Percentiles rank a stretch among this genome's conserved stretches.
These are phyloP conservation scores for Apis cerana DNA, from an alignment of 1,140 invertebrate species.

Conservation along the genomic window DNA sequence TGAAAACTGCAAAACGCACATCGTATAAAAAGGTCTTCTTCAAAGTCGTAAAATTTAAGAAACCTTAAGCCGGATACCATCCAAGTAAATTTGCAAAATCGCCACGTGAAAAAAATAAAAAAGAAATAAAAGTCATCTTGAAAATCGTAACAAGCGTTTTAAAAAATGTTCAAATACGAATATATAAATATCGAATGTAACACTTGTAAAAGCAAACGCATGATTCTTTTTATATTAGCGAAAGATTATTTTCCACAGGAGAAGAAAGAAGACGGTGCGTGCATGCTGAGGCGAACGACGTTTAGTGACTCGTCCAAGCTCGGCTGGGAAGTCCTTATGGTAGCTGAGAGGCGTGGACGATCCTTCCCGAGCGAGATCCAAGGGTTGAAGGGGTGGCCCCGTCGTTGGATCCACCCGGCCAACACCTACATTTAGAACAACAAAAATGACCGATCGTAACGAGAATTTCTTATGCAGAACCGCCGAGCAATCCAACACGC, in stretches of 20 bases:
- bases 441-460: slow-evolving; percentile 68
- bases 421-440: slow-evolving; percentile 75
- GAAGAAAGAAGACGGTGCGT: slow-evolving; percentile 61
- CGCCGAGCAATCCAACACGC: neutral
- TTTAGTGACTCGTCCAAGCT: slow-evolving; percentile 58
- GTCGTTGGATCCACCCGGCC: slow-evolving; percentile 74
- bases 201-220: no score
- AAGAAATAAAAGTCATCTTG: no score
- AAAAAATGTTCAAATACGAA: no score
- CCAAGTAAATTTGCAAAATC: no score
- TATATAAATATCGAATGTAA: neutral
- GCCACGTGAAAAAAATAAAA: no score
- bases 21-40: no score
- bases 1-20: no score
- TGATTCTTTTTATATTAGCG: neutral
- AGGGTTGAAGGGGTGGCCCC: slow-evolving; percentile 76
- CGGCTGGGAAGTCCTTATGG: slow-evolving; percentile 73
- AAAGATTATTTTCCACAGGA: slow-evolving; percentile 42
- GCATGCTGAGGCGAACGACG: slow-evolving; percentile 69
- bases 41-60: no score
- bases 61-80: no score
- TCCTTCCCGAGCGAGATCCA: slow-evolving; percentile 71
- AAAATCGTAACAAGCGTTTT: no score
- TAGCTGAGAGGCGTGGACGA: slow-evolving; percentile 65
- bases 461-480: slow-evolving; percentile 52